Base-by-base conservation (phyloP, 2,888 invertebrate species). In the Cecidostiba fungosa region DNA sequence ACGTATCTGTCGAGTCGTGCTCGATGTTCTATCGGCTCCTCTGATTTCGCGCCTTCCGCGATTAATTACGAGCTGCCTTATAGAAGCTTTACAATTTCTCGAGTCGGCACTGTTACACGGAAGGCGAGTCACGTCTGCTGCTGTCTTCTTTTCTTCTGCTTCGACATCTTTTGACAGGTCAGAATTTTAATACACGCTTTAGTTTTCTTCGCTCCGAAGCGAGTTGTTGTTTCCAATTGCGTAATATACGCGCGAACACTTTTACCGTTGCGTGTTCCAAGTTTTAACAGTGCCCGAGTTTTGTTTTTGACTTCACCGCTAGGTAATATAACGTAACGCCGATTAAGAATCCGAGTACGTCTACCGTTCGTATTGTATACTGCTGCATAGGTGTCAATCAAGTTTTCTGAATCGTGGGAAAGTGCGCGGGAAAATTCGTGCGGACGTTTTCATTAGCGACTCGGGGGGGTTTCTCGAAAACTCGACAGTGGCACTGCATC, bases 171-270 rank as follows among this genome's bases (percentile, higher is more conserved):
- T 32, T 47, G 47, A 32, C 80, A 76, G 84, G 76, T 85, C 74
- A 70, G 80, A 80, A 79, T 74, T 77, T 79, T 62, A 69, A 80
- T 84, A 73, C 59, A 59, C n/a, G n/a, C 39, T n/a, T n/a, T 19
- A 32, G 19, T 47, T 59, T 23, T 23, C n/a, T 59, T 66, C 19
- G n/a, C 26, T 62, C 62, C n/a, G n/a, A n/a, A 26, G 26, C 50
- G 43, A 43, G 12, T 43, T 12, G 43, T 43, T 43, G 12, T 70
- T 70, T 70, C 36, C 26, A 0, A 8, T 16, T 32, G 29, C 10
- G 29, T 12, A 16, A 26, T 2, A 4, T 29, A 14, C 14, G 0
- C 2, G 14, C 19, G 23, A 70, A 36, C 29, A 19, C 59, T 59
- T 59, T 23, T 59, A 59, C 59, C 59, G 50, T 19, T 16, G n/a